Base-by-base conservation (phyloP, 2,113 vertebrate species). In the Hassar affinis region DNA sequence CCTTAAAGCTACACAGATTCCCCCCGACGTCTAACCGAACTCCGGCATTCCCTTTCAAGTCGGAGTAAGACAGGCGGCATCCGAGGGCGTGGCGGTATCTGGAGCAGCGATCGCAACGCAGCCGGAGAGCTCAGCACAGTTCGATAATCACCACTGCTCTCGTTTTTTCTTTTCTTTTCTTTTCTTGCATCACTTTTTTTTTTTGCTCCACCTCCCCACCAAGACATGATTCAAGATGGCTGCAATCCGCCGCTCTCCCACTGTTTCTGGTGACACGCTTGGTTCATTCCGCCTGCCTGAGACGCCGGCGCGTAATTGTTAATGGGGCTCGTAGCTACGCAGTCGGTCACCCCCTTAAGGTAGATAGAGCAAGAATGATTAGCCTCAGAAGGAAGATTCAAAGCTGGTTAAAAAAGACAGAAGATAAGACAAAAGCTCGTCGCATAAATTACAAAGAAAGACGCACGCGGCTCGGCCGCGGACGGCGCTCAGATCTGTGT, bases 21-120 rank as follows among this genome's bases (percentile, higher is more conserved):
- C 30, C 18, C 51, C 27, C 42, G n/a, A 59, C 85, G 80, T 61
- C 27, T 64, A 71, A 52, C n/a, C 47, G 27, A 69, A 72, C 84
- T 85, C 78, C 15, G 54, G 74, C 42, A 79, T 84, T 88, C 85
- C 57, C 74, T 86, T 89, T 88, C 68, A 85, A 79, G 81, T 61
- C 52, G 11, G 66, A 75, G 56, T 76, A 52, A 78, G 81, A 45
- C 85, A 84, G 81, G 22, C 80, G 47, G 85, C 54, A 51, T 54
- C 9, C 22, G 80, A 61, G 7, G 35, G 56, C 62, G 69, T 52
- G 47, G 80, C 42, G 42, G 42, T 79, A 75, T 75, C 78, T 82
- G 74, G 82, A 86, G 79, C 71, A 81, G 84, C 79, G 81, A 81
- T 38, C 76, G 68, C 62, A 75, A 74, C 79, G 51, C 79, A 86